These are phyloP conservation scores for Drosophila maculinotata DNA, from an alignment of 2,888 invertebrate species.

Conservation along the genomic window DNA sequence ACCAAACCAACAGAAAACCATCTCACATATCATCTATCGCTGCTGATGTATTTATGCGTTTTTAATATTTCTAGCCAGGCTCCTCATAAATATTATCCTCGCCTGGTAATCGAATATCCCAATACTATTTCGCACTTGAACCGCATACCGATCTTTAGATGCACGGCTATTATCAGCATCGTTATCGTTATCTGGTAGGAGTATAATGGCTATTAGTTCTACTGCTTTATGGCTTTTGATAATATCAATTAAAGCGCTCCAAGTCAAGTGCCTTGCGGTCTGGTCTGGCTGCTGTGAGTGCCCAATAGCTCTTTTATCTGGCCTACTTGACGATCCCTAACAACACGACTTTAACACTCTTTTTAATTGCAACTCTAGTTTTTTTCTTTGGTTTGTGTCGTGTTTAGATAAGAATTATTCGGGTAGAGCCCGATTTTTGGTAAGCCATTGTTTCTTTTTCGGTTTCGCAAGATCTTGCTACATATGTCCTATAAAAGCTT, in stretches of 20 bases:
- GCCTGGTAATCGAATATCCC: slow-evolving; percentile 49
- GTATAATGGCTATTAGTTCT: slow-evolving; percentile 65
- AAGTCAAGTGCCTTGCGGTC: slow-evolving; percentile 63
- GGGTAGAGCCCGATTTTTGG: neutral
- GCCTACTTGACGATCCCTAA: slow-evolving; percentile 41
- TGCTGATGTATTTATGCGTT: slow-evolving; percentile 74
- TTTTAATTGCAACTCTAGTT: slow-evolving; percentile 38
- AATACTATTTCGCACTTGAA: slow-evolving; percentile 51
- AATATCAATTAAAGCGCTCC: slow-evolving; percentile 49
- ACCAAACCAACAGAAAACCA: slow-evolving; percentile 30
- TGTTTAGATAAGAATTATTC: slow-evolving; percentile 14
- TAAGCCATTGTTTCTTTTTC: neutral
- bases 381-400: neutral
- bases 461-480: neutral
- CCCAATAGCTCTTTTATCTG: slow-evolving; percentile 55
- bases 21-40: slow-evolving; percentile 66
- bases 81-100: slow-evolving; percentile 40
- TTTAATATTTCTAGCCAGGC: slow-evolving; percentile 67
- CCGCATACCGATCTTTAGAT: slow-evolving; percentile 23
- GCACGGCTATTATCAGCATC: slow-evolving; percentile 73
- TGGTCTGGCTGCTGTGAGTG: slow-evolving; percentile 34
- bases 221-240: slow-evolving; percentile 65
- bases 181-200: slow-evolving; percentile 80
- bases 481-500: neutral
- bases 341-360: slow-evolving; percentile 72